Evolutionary conservation across 1,140 invertebrate genomes (phyloP).

Genomic region (Zaprionus africanus): DNA sequence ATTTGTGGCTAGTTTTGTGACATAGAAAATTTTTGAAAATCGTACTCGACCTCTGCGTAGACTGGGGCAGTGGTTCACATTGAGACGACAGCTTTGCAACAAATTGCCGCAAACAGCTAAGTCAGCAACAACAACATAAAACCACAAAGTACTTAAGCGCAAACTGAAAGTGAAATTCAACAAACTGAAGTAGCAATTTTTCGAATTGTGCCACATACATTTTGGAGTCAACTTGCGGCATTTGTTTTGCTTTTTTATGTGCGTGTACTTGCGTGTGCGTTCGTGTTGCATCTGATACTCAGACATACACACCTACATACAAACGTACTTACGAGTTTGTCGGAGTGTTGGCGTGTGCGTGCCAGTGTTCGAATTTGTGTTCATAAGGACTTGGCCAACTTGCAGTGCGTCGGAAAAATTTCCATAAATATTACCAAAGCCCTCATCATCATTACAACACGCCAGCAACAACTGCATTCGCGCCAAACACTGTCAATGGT

Average conservation of each 20-base stretch:
- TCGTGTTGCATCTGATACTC: conserved; percentile 19
- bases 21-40: conserved; percentile 51
- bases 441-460: neutral
- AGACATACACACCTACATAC: neutral
- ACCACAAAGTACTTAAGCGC: neutral
- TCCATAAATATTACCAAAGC: conserved; percentile 32
- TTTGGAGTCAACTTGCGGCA: neutral
- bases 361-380: conserved; percentile 11
- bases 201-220: conserved; percentile 19
- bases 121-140: neutral
- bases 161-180: conserved; percentile 24
- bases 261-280: conserved; percentile 22
- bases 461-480: conserved; percentile 15
- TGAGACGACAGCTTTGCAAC: no score
- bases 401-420: conserved; percentile 21
- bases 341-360: conserved; percentile 7
- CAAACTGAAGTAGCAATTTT: conserved; percentile 11
- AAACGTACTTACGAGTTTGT: neutral
- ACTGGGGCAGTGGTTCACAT: conserved; percentile 4
- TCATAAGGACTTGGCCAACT: conserved; percentile 27
- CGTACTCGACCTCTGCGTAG: neutral
- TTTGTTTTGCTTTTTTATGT: conserved; percentile 23
- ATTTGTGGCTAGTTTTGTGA: conserved; percentile 38
- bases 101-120: neutral
- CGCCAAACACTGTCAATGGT: conserved; percentile 6